Conservation (phyloP, 2,797 vertebrate genomes). For the Mastacembelus armatus region DNA sequence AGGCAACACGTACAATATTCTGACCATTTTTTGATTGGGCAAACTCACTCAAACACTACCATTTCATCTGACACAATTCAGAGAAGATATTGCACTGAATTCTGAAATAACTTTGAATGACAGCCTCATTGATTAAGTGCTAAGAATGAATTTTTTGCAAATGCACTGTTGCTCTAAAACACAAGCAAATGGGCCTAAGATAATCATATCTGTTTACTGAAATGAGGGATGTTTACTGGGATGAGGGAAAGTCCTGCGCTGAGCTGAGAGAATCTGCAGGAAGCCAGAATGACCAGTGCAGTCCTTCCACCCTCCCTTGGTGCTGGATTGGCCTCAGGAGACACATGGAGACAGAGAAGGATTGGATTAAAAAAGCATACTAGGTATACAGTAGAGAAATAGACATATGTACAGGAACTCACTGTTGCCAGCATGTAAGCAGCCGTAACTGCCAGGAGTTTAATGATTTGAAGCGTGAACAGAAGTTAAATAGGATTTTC, state of each 20-base stretch:
- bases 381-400: neutral
- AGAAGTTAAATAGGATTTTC: neutral
- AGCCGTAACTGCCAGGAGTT: neutral
- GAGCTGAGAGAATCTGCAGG: slow-evolving; percentile 36
- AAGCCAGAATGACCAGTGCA: slow-evolving; percentile 32
- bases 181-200: too few relatives aligned
- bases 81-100: neutral
- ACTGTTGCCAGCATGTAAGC: too few relatives aligned
- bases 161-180: too few relatives aligned
- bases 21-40: neutral
- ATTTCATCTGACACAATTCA: neutral
- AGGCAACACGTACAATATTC: too few relatives aligned
- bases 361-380: neutral
- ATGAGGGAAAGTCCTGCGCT: slow-evolving; percentile 9
- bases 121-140: neutral
- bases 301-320: slow-evolving; percentile 15
- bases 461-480: neutral
- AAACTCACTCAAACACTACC: too few relatives aligned
- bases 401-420: too few relatives aligned
- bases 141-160: too few relatives aligned
- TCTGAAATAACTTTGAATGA: neutral
- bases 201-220: neutral
- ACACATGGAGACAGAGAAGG: neutral
- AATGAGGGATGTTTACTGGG: neutral
- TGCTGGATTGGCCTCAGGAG: slow-evolving; percentile 20